A percentile compares a stretch with the other conserved stretches of the same genome.
These are phyloP conservation scores for Sclerodermus sp. DNA, from an alignment of 2,888 invertebrate species.

Conservation along the genomic window DNA sequence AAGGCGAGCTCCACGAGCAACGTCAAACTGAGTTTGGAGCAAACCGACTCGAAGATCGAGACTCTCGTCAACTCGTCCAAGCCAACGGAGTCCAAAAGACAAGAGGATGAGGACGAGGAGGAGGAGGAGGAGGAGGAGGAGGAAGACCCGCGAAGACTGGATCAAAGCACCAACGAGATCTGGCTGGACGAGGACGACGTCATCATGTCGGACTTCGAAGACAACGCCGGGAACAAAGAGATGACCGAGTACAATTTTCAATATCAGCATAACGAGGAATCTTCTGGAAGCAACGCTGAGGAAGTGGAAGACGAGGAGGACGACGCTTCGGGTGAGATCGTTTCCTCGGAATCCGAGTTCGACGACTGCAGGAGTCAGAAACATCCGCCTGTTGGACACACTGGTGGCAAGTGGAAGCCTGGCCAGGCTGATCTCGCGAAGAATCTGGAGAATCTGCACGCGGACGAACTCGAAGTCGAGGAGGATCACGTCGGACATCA, in stretches of 20 bases:
- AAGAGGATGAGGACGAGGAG: constrained; percentile 7
- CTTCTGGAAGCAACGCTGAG: too few relatives aligned
- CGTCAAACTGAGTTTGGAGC: constrained; percentile 15
- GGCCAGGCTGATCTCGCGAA: constrained; percentile 44
- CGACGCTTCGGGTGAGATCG: constrained; percentile 62
- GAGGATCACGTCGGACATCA: constrained; percentile 40
- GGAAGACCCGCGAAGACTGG: constrained; percentile 32
- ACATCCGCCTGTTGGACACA: constrained; percentile 62
- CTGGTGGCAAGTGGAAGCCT: constrained; percentile 78
- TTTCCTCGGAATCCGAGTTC: constrained; percentile 61
- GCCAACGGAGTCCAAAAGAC: too few relatives aligned
- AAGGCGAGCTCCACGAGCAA: constrained; percentile 9
- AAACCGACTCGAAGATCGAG: constrained; percentile 18
- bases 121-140: constrained; percentile 26
- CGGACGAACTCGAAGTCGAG: constrained; percentile 45
- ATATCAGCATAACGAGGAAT: constrained; percentile 47
- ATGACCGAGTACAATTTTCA: constrained; percentile 41
- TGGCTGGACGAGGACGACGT: constrained; percentile 51
- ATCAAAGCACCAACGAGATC: constrained; percentile 35
- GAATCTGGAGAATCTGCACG: constrained; percentile 51
- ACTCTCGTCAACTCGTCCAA: too few relatives aligned
- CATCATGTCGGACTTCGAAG: constrained; percentile 43
- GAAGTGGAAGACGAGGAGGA: constrained; percentile 41
- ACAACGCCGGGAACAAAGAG: constrained; percentile 36
- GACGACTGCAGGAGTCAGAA: constrained; percentile 61